phyloP scores from a whole-genome alignment of 2,113 vertebrate species.

The Eubucco bourcierii region DNA sequence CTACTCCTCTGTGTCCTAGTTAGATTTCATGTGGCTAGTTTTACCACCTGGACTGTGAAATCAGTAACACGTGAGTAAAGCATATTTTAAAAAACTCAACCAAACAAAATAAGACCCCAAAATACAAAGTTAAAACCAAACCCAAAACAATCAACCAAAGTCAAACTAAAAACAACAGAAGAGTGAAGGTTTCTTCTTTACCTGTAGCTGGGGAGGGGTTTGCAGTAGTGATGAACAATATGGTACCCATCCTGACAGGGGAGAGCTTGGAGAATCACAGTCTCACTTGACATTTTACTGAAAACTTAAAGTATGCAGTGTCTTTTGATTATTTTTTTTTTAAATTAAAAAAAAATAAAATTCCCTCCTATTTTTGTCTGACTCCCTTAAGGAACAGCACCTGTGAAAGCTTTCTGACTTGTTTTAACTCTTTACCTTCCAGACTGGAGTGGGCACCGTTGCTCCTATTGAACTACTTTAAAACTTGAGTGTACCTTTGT shows the following conservation, averaged over 20 bases:
- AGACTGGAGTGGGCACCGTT: background rate
- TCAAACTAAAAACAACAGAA: background rate
- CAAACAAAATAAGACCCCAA: background rate
- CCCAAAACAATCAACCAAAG: background rate
- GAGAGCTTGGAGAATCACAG: background rate
- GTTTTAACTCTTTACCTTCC: conserved; percentile 1
- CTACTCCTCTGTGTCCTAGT: background rate
- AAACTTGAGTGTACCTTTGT: background rate
- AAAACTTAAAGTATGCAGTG: background rate
- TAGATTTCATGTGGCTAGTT: background rate
- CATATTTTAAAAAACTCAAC: background rate
- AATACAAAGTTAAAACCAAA: background rate
- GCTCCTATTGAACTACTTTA: background rate
- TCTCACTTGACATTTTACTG: background rate
- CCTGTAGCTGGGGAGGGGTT: background rate
- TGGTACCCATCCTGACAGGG: fast-evolving
- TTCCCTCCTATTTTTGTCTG: background rate
- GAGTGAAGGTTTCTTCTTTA: background rate
- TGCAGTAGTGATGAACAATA: background rate
- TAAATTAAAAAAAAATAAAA: too few relatives aligned
- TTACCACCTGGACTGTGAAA: background rate
- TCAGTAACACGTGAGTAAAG: background rate
- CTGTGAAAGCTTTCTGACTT: background rate
- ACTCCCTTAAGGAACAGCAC: background rate
- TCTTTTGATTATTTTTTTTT: background rate